These are phyloP conservation scores for Phaethornis superciliosus DNA, from an alignment of 2,113 vertebrate species.

Conservation along the genomic window DNA sequence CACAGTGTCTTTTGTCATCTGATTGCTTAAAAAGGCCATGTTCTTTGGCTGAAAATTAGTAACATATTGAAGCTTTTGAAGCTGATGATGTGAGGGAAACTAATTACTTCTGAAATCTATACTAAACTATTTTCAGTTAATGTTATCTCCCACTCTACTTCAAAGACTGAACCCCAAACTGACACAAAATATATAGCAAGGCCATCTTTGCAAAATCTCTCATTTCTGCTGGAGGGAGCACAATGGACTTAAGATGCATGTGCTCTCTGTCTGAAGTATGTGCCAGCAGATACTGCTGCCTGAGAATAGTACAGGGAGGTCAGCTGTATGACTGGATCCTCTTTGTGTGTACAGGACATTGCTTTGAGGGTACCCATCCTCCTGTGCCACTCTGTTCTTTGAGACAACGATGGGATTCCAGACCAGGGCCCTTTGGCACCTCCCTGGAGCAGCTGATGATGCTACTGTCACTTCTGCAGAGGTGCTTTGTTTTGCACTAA, in stretches of 20 bases:
- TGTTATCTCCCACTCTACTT: neutral
- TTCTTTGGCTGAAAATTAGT: constrained; percentile 4
- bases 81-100: neutral
- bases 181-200: neutral
- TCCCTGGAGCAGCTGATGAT: neutral
- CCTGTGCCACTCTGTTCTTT: accelerated
- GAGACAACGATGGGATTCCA: neutral
- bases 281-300: neutral
- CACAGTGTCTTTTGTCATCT: neutral
- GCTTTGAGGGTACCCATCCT: neutral
- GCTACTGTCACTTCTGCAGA: neutral
- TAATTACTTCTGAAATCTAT: constrained; percentile 15
- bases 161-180: neutral
- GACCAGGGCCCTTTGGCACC: accelerated
- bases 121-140: neutral
- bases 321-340: neutral
- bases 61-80: neutral
- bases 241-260: accelerated
- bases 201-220: neutral
- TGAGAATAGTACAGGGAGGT: neutral
- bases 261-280: neutral
- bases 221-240: neutral
- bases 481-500: neutral
- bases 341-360: neutral
- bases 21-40: neutral